Conservation (phyloP, 2,888 invertebrate species). For the Hydrotaea diabolus region DNA sequence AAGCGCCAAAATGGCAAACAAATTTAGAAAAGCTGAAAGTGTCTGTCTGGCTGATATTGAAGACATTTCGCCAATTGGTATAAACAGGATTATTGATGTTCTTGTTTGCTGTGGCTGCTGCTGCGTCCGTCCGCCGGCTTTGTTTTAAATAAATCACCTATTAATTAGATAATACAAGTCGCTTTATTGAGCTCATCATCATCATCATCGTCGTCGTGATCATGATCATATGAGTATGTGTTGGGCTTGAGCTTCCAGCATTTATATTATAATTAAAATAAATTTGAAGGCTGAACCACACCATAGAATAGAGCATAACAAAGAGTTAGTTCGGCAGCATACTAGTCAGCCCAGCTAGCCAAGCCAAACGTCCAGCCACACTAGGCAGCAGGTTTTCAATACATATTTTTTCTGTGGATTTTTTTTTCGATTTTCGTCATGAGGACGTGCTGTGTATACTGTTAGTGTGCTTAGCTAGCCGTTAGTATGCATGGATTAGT, state of each 20-base stretch:
- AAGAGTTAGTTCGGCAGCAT: neutral
- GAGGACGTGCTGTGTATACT: conserved; percentile 41
- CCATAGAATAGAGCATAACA: conserved; percentile 28
- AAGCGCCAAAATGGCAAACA: neutral
- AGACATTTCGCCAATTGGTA: neutral
- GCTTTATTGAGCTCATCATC: conserved; percentile 13
- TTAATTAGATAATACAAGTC: conserved; percentile 43
- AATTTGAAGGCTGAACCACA: conserved; percentile 54
- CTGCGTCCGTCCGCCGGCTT: neutral
- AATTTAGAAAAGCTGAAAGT: conserved; percentile 3
- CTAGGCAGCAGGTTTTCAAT: conserved; percentile 2
- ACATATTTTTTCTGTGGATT: neutral
- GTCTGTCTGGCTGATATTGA: neutral
- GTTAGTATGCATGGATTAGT: conserved; percentile 1
- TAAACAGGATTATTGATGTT: conserved; percentile 5
- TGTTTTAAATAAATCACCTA: conserved; percentile 52
- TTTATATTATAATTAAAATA: conserved; percentile 49
- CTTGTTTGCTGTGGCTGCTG: neutral
- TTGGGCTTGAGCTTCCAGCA: conserved; percentile 25
- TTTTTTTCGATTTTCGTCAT: neutral
- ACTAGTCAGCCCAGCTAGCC: neutral
- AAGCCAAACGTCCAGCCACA: neutral
- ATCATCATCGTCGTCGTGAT: too few species aligned
- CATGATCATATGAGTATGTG: neutral
- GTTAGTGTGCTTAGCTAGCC: too few species aligned